These are phyloP conservation scores for Aplidium turbinatum DNA, from an alignment of 23 tunicate species.

Conservation along the genomic window DNA sequence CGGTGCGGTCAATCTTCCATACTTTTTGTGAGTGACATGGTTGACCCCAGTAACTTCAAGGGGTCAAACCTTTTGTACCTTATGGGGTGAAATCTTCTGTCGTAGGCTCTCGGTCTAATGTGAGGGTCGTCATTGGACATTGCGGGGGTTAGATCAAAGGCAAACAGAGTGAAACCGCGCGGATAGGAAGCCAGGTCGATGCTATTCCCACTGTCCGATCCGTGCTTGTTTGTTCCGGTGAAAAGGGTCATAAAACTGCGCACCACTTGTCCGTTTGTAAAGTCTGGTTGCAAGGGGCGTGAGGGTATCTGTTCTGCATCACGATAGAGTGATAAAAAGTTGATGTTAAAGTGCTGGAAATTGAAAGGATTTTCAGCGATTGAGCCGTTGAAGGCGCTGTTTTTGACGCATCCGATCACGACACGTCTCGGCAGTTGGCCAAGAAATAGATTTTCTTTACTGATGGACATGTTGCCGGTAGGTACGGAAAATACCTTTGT, in stretches of 20 bases:
- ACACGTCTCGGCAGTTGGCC: constrained; percentile 27
- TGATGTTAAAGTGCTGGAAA: constrained; percentile 29
- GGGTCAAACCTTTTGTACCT: too few species aligned
- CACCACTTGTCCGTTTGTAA: constrained; percentile 8
- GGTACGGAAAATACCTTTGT: constrained; percentile 11
- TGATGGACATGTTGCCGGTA: neutral
- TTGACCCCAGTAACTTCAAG: too few species aligned
- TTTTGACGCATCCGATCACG: constrained; percentile 16
- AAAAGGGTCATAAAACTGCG: constrained; percentile 27
- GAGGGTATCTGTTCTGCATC: constrained; percentile 24
- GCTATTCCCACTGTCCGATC: constrained; percentile 1
- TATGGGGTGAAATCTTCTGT: too few species aligned
- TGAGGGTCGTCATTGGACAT: too few species aligned
- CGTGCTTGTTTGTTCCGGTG: constrained; percentile 10
- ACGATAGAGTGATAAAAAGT: constrained; percentile 7
- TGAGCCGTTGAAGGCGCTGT: constrained; percentile 22
- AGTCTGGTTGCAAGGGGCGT: constrained; percentile 12
- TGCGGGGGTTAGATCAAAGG: constrained; percentile 26
- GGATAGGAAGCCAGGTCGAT: constrained; percentile 18
- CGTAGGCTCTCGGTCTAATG: too few species aligned
- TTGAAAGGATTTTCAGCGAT: constrained; percentile 29
- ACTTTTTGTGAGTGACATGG: too few species aligned
- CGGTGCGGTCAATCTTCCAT: too few species aligned
- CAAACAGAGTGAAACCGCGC: constrained; percentile 30
- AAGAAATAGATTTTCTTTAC: constrained; percentile 40